phyloP scores from a whole-genome alignment of 2,888 invertebrate genomes.

The Acronicta alni region DNA sequence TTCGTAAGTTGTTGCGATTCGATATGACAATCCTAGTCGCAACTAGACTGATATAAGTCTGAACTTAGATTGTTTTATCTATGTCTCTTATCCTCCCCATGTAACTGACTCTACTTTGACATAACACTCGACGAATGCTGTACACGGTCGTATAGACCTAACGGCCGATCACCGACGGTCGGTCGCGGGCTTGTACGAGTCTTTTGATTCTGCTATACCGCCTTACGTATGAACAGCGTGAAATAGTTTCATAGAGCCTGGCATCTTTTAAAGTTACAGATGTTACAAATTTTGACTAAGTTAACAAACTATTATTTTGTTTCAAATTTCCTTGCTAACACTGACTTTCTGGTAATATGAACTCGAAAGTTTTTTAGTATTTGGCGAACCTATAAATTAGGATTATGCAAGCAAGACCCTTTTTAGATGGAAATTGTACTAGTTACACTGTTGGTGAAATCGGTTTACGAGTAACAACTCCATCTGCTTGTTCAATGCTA shows the following conservation, averaged over 20 bases:
- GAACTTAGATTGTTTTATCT: conserved; percentile 61
- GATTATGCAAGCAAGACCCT: too few species aligned
- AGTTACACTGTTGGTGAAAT: conserved; percentile 21
- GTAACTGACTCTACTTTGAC: conserved; percentile 47
- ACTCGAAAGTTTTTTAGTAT: too few species aligned
- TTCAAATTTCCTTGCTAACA: too few species aligned
- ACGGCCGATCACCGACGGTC: conserved; percentile 6
- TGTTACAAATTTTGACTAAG: conserved; percentile 8
- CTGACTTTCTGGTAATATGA: too few species aligned
- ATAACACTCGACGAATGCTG: conserved; percentile 22
- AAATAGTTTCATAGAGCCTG: conserved; percentile 28
- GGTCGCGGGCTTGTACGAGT: conserved; percentile 27
- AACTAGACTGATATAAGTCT: conserved; percentile 82
- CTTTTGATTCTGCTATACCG: conserved; percentile 45
- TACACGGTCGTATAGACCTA: conserved; percentile 12
- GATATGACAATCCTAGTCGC: conserved; percentile 54
- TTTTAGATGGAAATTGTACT: background rate
- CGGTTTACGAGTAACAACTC: conserved; percentile 24
- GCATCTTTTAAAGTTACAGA: conserved; percentile 3
- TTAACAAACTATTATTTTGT: conserved; percentile 32
- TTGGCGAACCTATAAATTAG: too few species aligned
- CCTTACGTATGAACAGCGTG: conserved; percentile 23
- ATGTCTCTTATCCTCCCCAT: conserved; percentile 40
- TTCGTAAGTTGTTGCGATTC: conserved; percentile 57
- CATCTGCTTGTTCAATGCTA: conserved; percentile 10